Evolutionary conservation across 2,797 vertebrate species (phyloP), one percentile per base, ranked within the genome.

Genomic region (Danio tinwini): DNA sequence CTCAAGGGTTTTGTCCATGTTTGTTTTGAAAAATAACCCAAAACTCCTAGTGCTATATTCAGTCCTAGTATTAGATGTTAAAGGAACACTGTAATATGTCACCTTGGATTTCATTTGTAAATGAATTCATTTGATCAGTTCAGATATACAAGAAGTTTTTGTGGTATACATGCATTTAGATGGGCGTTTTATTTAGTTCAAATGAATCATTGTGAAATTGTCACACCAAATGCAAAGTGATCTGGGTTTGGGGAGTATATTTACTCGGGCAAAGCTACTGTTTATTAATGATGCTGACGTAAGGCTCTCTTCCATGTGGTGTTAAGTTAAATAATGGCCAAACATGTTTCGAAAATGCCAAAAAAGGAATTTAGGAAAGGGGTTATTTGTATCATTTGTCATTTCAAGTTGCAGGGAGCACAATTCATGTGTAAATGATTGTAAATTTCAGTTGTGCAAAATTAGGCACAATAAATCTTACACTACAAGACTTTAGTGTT

Each of bases 381-480:
- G 7, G 0, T 12, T 58, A 12, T 40, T 17, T 14, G 45, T 68
- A 5, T 29, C 1, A 53, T 53, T 44, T 44, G 70, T 61, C 14
- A 21, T 16, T 42, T 44, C 2, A 42, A 76, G 19, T 55, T 53
- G 61, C 74, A 65, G 39, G 39, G n/a, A 74, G 45, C 16, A 52
- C 73, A 42, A 45, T 53, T 39, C 44, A 49, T 40, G 29, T 62
- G 16, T 17, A 65, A 64, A 21, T 49, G 21, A 44, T 65, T 42
- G 37, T 52, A 50, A n/a, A 47, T n/a, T 49, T 74, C 3, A 50
- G n/a, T 71, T 71, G 69, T 72, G 52, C 13, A 45, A 52, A 64
- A 42, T 44, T 58, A 13, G 73, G n/a, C 12, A 44, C 8, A 76
- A 64, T 65, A 76, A 76, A 76, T 17, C 29, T 55, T 29, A 76